phyloP scores from a whole-genome alignment of 1,140 invertebrate species.

The Drosophila murphyi region DNA sequence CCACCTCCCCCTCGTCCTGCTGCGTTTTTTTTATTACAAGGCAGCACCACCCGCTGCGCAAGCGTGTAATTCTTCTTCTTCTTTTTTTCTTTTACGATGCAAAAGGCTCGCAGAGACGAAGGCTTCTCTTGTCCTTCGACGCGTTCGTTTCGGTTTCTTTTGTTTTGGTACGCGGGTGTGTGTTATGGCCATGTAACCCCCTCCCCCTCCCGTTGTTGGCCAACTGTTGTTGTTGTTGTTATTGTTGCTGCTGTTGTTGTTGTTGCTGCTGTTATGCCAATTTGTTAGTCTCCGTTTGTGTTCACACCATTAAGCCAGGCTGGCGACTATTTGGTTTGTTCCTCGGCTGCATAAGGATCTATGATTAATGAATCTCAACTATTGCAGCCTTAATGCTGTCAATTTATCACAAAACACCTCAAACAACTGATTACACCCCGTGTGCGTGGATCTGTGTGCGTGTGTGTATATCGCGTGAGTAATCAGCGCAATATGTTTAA shows the following conservation, averaged over 20 bases:
- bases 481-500: constrained; percentile 35
- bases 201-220: background rate
- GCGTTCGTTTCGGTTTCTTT: constrained; percentile 30
- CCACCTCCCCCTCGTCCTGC: background rate
- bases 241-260: background rate
- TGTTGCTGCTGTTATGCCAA: constrained; percentile 37
- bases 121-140: constrained; percentile 37
- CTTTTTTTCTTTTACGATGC: constrained; percentile 44
- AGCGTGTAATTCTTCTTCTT: constrained; percentile 62
- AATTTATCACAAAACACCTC: constrained; percentile 73
- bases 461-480: constrained; percentile 61
- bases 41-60: constrained; percentile 74
- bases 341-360: constrained; percentile 57
- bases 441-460: constrained; percentile 33
- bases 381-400: constrained; percentile 72
- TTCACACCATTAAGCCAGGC: constrained; percentile 75
- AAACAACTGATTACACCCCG: constrained; percentile 54
- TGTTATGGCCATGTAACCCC: too few relatives aligned
- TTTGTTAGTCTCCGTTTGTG: constrained; percentile 64
- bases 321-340: constrained; percentile 49
- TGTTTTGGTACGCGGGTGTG: constrained; percentile 42
- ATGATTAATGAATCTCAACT: constrained; percentile 74
- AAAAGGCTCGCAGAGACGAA: background rate
- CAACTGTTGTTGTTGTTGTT: constrained; percentile 3
- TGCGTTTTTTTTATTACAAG: constrained; percentile 75